Evolutionary conservation across 2,797 vertebrate species (phyloP).

Genomic region (Falco naumanni): DNA sequence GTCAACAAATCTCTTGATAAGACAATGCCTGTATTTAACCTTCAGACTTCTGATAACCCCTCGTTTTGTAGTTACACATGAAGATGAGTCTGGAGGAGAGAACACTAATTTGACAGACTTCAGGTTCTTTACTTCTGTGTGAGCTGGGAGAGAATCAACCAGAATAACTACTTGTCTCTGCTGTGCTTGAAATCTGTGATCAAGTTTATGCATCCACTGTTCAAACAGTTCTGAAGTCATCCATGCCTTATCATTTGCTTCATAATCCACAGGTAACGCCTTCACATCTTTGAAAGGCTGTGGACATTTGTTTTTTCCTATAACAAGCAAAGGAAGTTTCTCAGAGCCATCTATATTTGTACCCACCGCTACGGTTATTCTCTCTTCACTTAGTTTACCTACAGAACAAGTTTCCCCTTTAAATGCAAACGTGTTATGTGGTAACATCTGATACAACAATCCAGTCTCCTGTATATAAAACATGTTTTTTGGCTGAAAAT

Average conservation of each 20-base stretch:
- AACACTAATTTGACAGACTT: conserved; percentile 68
- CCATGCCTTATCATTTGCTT: conserved; percentile 58
- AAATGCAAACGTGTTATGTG: conserved; percentile 70
- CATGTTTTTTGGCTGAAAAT: conserved; percentile 69
- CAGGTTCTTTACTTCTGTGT: conserved; percentile 69
- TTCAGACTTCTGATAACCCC: conserved; percentile 72
- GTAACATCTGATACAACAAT: conserved; percentile 76
- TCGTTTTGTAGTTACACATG: conserved; percentile 54
- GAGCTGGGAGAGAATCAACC: conserved; percentile 61
- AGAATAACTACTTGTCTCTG: conserved; percentile 70
- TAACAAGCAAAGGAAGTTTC: conserved; percentile 77
- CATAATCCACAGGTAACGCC: conserved; percentile 69
- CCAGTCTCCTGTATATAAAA: conserved; percentile 73
- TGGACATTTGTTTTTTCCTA: conserved; percentile 68
- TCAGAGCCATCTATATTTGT: conserved; percentile 76
- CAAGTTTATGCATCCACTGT: conserved; percentile 73
- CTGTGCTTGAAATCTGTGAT: conserved; percentile 73
- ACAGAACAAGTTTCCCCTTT: conserved; percentile 75
- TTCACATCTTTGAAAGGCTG: conserved; percentile 36
- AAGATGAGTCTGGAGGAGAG: conserved; percentile 60
- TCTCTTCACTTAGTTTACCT: conserved; percentile 67
- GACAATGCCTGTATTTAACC: conserved; percentile 70
- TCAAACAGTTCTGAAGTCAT: conserved; percentile 74
- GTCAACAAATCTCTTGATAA: conserved; percentile 74
- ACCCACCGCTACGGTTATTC: conserved; percentile 68